Evolutionary conservation across 1,140 invertebrate species (phyloP), one percentile per base, ranked within the genome.

Genomic region (Apis florea): DNA sequence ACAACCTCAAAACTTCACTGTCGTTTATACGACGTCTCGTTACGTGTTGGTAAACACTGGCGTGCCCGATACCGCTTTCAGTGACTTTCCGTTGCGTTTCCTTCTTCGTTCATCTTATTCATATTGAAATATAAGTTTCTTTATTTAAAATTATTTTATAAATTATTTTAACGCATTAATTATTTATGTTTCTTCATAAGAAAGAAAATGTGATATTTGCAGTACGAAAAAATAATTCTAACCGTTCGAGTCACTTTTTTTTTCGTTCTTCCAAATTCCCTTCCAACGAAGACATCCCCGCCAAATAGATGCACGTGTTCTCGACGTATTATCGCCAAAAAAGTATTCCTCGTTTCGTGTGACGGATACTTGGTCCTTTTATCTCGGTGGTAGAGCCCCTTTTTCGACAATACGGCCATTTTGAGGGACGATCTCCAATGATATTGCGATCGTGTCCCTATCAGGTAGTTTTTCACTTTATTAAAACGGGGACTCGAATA

Each of bases 1-100:
- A 64, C 66, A 83, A 68, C 69, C 61, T 66, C 70, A 77, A 87
- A 87, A 87, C 73, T 83, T 81, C 15, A 63, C 58, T 69, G 73
- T 53, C 80, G 78, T 68, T 83, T 51, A 19, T 31, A 17, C 74
- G 61, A 58, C 68, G 56, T 85, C 78, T 77, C 72, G 83, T 72
- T 85, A 80, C 72, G 74, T 71, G 53, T 64, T 59, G 79, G 40
- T 68, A 75, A 85, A 80, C 78, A 74, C 56, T 40, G 68, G 24
- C 51, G 69, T 64, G 70, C 64, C 74, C 70, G 78, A 74, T 80
- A 64, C 53, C 59, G 70, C 61, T 80, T 66, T 79, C 26, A 59
- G 26, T 26, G 53, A 54, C n/a, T 26, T 47, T 21, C 24, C 17
- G 17, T 68, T 47, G 15, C 19, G n/a, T n/a, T n/a, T n/a, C n/a